These are phyloP conservation scores for Thera britannica DNA, from an alignment of 2,888 invertebrate genomes.

Conservation along the genomic window DNA sequence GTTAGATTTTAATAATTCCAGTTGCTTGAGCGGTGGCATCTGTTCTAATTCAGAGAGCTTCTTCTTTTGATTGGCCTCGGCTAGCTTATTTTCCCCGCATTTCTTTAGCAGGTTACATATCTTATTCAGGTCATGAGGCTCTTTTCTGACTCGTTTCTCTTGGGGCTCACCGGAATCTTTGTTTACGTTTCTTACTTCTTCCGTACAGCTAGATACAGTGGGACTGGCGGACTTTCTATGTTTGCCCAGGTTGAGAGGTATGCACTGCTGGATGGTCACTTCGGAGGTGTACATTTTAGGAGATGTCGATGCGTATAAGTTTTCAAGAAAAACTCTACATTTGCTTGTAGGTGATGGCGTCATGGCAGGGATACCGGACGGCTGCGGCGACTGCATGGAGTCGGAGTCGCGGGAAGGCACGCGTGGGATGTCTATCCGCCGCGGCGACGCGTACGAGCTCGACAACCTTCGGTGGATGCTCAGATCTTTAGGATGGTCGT, in stretches of 20 bases:
- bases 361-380: conserved; percentile 89
- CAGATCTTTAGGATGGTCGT: conserved; percentile 86
- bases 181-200: conserved; percentile 86
- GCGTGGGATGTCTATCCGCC: conserved; percentile 79
- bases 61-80: conserved; percentile 56
- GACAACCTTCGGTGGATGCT: conserved; percentile 82
- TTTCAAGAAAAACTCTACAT: conserved; percentile 85
- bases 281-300: conserved; percentile 85
- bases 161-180: conserved; percentile 81
- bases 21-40: conserved; percentile 87
- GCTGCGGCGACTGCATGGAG: conserved; percentile 89
- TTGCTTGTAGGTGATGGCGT: conserved; percentile 85
- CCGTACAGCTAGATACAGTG: conserved; percentile 90
- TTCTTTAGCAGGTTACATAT: conserved; percentile 72
- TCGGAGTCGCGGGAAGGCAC: conserved; percentile 89
- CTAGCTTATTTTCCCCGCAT: conserved; percentile 57
- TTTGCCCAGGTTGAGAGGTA: conserved; percentile 89
- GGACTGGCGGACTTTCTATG: conserved; percentile 88
- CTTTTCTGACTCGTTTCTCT: conserved; percentile 71
- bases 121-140: conserved; percentile 70
- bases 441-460: conserved; percentile 75
- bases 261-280: conserved; percentile 85
- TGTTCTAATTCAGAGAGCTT: conserved; percentile 73
- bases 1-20: conserved; percentile 88
- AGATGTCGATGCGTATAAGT: conserved; percentile 85